Evolutionary conservation across 2,113 vertebrate genomes (phyloP).

Genomic region (Paralichthys olivaceus): DNA sequence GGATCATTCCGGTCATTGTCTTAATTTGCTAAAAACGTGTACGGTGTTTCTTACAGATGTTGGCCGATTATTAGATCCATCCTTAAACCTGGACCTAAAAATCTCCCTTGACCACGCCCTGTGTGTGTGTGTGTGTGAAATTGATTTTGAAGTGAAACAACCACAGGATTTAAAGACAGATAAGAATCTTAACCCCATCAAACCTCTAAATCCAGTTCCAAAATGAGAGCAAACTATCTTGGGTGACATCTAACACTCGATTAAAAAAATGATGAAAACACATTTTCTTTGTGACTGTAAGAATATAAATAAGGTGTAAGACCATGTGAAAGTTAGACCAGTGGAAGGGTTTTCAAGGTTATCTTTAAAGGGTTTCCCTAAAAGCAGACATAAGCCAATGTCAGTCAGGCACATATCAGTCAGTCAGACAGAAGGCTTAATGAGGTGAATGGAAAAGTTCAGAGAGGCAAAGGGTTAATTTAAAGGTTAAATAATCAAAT

Average conservation of each 20-base stretch:
- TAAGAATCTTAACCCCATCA: constrained; percentile 92
- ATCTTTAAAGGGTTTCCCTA: no score
- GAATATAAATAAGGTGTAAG: no score
- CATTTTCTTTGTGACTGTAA: no score
- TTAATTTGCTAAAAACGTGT: background rate
- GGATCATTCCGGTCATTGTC: background rate
- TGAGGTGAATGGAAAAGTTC: background rate
- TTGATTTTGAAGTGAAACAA: constrained; percentile 84
- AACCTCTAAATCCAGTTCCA: constrained; percentile 85
- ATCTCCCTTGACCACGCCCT: constrained; percentile 80
- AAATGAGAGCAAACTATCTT: constrained; percentile 78
- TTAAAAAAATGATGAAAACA: background rate
- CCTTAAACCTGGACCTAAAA: constrained; percentile 62
- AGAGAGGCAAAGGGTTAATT: background rate
- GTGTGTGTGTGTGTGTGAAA: constrained; percentile 84
- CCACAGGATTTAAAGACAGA: constrained; percentile 83
- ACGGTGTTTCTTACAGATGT: background rate
- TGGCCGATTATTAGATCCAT: background rate
- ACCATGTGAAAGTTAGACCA: no score
- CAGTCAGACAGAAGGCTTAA: no score
- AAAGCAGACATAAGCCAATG: background rate
- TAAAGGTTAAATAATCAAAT: background rate
- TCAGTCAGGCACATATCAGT: no score
- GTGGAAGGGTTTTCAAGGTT: no score
- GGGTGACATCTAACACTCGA: background rate